phyloP scores from a whole-genome alignment of 92 coral and sea anemone species.

The Actinernus sp. region DNA sequence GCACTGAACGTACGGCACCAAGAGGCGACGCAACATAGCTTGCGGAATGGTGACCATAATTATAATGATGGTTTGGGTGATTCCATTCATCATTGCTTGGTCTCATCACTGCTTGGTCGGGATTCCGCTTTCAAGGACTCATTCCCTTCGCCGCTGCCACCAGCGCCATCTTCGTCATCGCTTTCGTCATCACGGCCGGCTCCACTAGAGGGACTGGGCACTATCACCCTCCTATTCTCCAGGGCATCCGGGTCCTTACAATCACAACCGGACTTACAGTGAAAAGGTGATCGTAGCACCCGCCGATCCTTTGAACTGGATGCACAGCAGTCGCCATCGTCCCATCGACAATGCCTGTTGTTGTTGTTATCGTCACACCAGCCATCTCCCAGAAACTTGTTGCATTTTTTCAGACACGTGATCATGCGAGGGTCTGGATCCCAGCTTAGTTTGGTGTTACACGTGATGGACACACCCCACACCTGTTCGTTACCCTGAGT shows the following conservation, averaged over 20 bases:
- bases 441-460: slow-evolving; percentile 76
- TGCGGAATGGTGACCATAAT: no score
- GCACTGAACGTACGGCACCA: no score
- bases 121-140: background rate
- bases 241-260: slow-evolving; percentile 80
- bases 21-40: no score
- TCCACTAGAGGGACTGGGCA: slow-evolving; percentile 6
- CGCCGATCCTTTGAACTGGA: slow-evolving; percentile 46
- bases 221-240: slow-evolving; percentile 36
- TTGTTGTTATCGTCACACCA: slow-evolving; percentile 73
- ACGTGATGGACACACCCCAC: slow-evolving; percentile 63
- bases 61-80: no score
- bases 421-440: slow-evolving; percentile 74
- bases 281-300: slow-evolving; percentile 14
- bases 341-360: slow-evolving; percentile 90
- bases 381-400: slow-evolving; percentile 54
- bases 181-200: slow-evolving; percentile 33
- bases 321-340: slow-evolving; percentile 92
- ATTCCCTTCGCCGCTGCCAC: slow-evolving; percentile 5
- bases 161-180: slow-evolving; percentile 63
- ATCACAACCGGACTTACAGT: slow-evolving; percentile 34
- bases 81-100: slow-evolving; percentile 4
- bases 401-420: slow-evolving; percentile 36
- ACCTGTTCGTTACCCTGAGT: slow-evolving; percentile 67
- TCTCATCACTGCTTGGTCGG: background rate